Evolutionary conservation across 64 coral and sea anemone species (phyloP).

Genomic region (Montipora capricornis): DNA sequence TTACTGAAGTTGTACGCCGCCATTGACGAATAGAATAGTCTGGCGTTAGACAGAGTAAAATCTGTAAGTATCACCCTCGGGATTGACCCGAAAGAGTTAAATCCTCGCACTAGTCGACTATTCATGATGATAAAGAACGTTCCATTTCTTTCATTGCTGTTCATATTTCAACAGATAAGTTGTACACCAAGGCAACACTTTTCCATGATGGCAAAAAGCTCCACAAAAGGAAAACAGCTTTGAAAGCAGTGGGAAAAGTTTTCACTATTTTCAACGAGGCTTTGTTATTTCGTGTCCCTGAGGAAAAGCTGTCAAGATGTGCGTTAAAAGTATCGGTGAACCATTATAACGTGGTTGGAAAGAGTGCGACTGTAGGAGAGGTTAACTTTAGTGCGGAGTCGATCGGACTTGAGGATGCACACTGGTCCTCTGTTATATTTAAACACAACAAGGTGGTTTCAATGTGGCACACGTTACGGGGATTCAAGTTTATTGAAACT

Average conservation of each 20-base stretch:
- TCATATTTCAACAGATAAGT: conserved; percentile 63
- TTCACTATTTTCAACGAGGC: conserved; percentile 92
- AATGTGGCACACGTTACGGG: conserved; percentile 90
- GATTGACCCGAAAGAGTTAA: too few species aligned
- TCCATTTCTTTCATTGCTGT: not conserved
- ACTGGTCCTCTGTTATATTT: conserved; percentile 78
- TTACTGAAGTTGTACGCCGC: too few species aligned
- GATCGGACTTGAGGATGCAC: conserved; percentile 78
- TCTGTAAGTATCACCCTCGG: too few species aligned
- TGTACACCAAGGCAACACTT: conserved; percentile 78
- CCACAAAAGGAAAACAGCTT: conserved; percentile 78
- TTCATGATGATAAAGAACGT: not conserved
- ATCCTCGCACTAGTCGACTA: too few species aligned
- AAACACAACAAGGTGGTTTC: conserved; percentile 71
- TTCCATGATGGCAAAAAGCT: conserved; percentile 52
- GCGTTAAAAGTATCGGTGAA: conserved; percentile 75
- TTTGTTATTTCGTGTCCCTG: conserved; percentile 82
- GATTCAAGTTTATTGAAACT: conserved; percentile 83
- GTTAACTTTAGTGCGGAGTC: conserved; percentile 73
- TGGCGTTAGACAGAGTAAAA: too few species aligned
- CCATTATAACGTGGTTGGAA: conserved; percentile 86
- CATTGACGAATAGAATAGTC: too few species aligned
- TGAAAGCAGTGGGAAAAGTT: conserved; percentile 67
- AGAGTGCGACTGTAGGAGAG: conserved; percentile 79
- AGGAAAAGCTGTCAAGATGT: conserved; percentile 43